These are phyloP conservation scores for Ctenosaura bakeri DNA, from an alignment of 2,797 vertebrate species.

Conservation along the genomic window DNA sequence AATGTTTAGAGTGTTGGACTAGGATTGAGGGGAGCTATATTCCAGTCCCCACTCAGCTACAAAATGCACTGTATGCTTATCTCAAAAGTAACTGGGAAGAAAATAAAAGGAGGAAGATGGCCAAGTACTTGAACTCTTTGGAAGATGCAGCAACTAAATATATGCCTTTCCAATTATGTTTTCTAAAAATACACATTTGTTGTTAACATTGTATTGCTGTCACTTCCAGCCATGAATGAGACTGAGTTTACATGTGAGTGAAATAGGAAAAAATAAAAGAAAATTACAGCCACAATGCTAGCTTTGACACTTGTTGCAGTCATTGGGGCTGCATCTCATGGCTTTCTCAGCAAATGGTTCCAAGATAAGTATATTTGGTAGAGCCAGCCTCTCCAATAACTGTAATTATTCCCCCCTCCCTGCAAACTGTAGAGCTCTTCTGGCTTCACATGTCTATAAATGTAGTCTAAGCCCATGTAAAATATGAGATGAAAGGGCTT, in stretches of 20 bases:
- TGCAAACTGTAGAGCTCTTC: constrained; percentile 50
- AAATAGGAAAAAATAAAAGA: neutral
- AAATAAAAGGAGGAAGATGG: neutral
- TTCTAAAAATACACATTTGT: neutral
- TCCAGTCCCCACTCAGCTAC: neutral
- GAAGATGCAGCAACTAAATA: neutral
- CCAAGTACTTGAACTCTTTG: neutral
- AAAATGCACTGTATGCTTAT: neutral
- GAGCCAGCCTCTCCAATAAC: constrained; percentile 62
- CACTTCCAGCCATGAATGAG: neutral
- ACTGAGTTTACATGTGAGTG: neutral
- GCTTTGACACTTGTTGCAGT: neutral
- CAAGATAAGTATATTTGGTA: constrained; percentile 52
- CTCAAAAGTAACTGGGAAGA: neutral
- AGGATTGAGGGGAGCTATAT: neutral
- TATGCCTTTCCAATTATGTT: neutral
- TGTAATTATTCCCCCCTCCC: constrained; percentile 61
- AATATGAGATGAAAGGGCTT: constrained; percentile 74
- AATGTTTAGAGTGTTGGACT: neutral
- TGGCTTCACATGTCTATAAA: constrained; percentile 56
- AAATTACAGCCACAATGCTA: neutral
- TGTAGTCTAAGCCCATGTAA: constrained; percentile 67
- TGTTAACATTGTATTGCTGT: neutral
- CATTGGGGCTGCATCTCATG: neutral
- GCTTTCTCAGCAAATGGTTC: constrained; percentile 28